Evolutionary conservation across 2,888 invertebrate genomes (phyloP), one percentile per base, ranked within the genome.

Genomic region (Dicranocentrus wangi): DNA sequence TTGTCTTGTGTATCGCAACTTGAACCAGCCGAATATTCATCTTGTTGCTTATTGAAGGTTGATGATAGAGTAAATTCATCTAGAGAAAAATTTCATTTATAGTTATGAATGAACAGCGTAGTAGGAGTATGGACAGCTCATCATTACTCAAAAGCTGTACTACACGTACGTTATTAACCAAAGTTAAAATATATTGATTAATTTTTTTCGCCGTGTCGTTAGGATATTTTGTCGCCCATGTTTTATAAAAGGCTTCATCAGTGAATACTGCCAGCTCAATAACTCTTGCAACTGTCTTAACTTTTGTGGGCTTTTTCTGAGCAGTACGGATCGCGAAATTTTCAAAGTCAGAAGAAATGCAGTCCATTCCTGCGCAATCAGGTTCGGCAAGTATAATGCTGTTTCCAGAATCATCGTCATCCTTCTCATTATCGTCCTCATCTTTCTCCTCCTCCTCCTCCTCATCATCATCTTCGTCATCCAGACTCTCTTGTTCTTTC

Each of bases 1-100:
- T 32, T 15, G n/a, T 53, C 32, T 77, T 82, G 51, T 78, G 78
- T 10, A 84, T 55, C 27, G 25, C 78, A n/a, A 84, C 17, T 21
- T 82, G 61, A 17, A 80, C 78, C 1, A 84, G 27, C 8, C 82
- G 82, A 42, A 82, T 80, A 0, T 69, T 55, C 10, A 82, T 42
- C 25, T 75, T 66, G 3, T 17, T 25, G 2, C 63, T 73, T 19
- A 84, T 42, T 21, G 82, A 73, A 1, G 81, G 51, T 55, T 82
- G 80, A 13, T 73, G 51, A 27, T 84, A 84, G 21, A 84, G 17
- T 15, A 55, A 70, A 42, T 82, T 78, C 82, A 84, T 82, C 83
- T 83, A 53, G n/a, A 32, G 1, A 39, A 53, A 23, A 51, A 51
- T n/a, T n/a, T n/a, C n/a, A n/a, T n/a, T n/a, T n/a, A n/a, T n/a